Conservation (phyloP, 2,113 vertebrate genomes). For the Henicopernis longicauda region DNA sequence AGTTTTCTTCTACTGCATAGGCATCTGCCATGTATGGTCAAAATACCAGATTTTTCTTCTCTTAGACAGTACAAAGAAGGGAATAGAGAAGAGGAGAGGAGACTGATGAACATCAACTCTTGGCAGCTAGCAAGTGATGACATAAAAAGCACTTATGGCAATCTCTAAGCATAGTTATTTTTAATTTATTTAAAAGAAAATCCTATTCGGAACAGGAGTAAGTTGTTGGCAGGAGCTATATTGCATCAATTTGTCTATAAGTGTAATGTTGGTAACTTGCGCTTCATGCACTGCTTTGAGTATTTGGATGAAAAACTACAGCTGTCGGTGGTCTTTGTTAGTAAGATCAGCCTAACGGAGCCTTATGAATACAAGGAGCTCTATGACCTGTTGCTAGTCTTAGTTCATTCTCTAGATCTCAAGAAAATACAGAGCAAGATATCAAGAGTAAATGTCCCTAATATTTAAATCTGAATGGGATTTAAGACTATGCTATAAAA, state of each 20-base stretch:
- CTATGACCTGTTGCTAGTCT: background rate
- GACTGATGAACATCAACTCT: background rate
- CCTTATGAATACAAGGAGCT: background rate
- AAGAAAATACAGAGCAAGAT: background rate
- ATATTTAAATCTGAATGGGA: background rate
- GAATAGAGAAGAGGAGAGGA: background rate
- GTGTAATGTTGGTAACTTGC: background rate
- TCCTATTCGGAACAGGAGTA: background rate
- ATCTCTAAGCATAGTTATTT: background rate
- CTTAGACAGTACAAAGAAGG: background rate
- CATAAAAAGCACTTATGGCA: conserved; percentile 32
- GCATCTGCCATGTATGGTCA: background rate
- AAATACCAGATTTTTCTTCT: conserved; percentile 15
- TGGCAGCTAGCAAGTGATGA: conserved; percentile 28
- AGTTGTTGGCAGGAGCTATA: conserved; percentile 5
- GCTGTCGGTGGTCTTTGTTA: background rate
- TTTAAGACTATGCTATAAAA: background rate
- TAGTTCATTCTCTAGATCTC: background rate
- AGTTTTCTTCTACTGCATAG: background rate
- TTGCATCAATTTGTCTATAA: background rate
- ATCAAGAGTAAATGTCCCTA: background rate
- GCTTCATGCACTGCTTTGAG: background rate
- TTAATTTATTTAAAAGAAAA: conserved; percentile 41
- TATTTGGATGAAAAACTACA: background rate
- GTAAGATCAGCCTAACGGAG: background rate